Base-by-base conservation (phyloP, 2,113 vertebrate species). In the Kryptolebias marmoratus region DNA sequence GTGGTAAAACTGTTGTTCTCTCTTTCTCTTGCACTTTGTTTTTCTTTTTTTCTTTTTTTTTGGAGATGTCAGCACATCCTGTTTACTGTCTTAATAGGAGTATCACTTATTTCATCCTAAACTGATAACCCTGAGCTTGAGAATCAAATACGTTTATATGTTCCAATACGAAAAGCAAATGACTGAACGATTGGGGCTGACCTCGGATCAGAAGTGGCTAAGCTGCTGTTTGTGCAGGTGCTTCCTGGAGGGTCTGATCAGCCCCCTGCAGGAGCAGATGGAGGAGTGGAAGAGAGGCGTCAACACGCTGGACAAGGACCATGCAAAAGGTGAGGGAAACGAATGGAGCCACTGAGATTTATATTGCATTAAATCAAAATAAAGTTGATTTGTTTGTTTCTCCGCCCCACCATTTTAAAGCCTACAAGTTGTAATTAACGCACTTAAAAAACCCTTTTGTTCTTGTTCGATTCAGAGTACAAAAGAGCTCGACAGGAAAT, bases 221-320 rank as follows among this genome's bases (percentile, higher is more conserved):
- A 49, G 36, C 1, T 58, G 9, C 11, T 80, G 45, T 80, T 77
- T 72, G 58, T 5, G 18, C 71, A 99, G 97, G 0, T 95, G 94
- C 8, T 95, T 98, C 78, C 90, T 97, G 89, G 97, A 98, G 86
- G 97, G 95, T 82, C 93, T 99, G 77, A 97, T 98, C 78, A 98
- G 95, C 90, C 97, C 97, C 3, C 91, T 98, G 70, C 97, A 99
- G 92, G 97, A 99, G 77, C 95, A 97, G 90, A 95, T 98, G 57
- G 97, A 99, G 87, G 97, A 99, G 82, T 98, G 97, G 97, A 99
- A 98, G 90, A 96, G 95, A 91, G 95, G 95, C 0, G 96, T 95
- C 69, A 96, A 96, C 88, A 95, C 95, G 63, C 88, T 99, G 79
- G 97, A 99, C 89, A 99, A 99, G 82, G 97, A 99, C 91, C 97